Base-by-base conservation (phyloP, 1,140 invertebrate genomes). In the Diabrotica virgifera region DNA sequence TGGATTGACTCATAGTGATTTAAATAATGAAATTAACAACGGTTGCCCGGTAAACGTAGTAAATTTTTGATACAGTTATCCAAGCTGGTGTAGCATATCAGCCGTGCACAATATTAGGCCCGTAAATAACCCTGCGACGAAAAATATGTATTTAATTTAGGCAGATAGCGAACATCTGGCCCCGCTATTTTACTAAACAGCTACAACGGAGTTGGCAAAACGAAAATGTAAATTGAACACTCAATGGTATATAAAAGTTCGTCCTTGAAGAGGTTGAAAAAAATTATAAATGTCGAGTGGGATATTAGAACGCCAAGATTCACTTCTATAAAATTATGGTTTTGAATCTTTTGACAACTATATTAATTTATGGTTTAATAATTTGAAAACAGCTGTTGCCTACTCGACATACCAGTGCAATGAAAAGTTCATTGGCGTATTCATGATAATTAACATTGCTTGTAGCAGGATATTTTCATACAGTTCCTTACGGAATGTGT, bases 61-160 rank as follows among this genome's bases (percentile, higher is more conserved):
- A 46, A 46, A 46, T 46, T 46, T 46, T 46, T 46, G 40, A 46
- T 46, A 46, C 40, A 46, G 40, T 46, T 46, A 46, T 46, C 40
- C 40, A 46, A 46, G 40, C 40, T 46, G 40, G 40, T 46, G 40
- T 46, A 10, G 8, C 40, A n/a, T 46, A 46, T 46, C 40, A 46
- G 40, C 40, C 40, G n/a, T 46, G 5, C 8, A 36, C 13, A 36
- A 55, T 55, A 55, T 55, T 55, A 55, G 35, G 24, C 12, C 53
- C 13, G 53, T 55, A 55, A 55, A 55, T 55, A 55, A 55, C 24
- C 24, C 53, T 6, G 12, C 40, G 53, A 14, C 13, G 35, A 55
- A 55, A 55, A 55, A 55, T 55, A 55, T 53, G 13, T 55, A 55
- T 55, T 55, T 55, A 55, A 55, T 55, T 55, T 55, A 36, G 53